A percentile compares a stretch with the other conserved stretches of the same genome.
Conservation (phyloP, 2,888 invertebrate genomes). For the Noctua janthe region DNA sequence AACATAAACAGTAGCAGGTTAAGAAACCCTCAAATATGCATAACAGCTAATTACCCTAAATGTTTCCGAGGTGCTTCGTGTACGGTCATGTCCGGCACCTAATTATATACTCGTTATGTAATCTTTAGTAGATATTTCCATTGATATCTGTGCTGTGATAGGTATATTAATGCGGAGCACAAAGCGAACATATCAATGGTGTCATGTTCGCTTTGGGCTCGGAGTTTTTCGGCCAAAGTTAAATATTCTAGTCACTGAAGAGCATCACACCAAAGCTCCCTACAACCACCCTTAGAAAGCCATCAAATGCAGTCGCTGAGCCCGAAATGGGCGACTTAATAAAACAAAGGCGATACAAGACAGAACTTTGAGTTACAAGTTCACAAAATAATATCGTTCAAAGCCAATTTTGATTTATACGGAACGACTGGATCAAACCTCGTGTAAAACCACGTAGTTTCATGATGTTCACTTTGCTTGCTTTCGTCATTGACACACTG, state of each 20-base stretch:
- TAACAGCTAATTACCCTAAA: constrained; percentile 41
- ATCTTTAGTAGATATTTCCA: constrained; percentile 6
- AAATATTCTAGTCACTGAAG: not conserved
- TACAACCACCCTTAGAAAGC: not conserved
- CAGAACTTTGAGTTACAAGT: not conserved
- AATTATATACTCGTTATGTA: constrained; percentile 39
- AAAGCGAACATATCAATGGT: not conserved
- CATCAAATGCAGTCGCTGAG: not conserved
- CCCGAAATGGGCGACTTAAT: not conserved
- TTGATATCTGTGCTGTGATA: not conserved
- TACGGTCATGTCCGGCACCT: not conserved
- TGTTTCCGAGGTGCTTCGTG: constrained; percentile 11
- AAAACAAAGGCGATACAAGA: not conserved
- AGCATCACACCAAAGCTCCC: not conserved
- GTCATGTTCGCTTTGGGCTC: too few species aligned
- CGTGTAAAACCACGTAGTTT: not conserved
- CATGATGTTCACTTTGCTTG: not conserved
- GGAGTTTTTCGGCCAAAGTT: not conserved
- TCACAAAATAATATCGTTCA: not conserved
- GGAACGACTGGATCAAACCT: not conserved
- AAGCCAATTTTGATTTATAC: not conserved
- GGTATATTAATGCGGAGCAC: not conserved
- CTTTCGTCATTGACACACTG: not conserved
- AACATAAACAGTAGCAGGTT: constrained; percentile 15
- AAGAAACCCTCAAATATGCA: constrained; percentile 50